phyloP scores from a whole-genome alignment of 2,113 vertebrate genomes.

The Chamaetylas fuelleborni region DNA sequence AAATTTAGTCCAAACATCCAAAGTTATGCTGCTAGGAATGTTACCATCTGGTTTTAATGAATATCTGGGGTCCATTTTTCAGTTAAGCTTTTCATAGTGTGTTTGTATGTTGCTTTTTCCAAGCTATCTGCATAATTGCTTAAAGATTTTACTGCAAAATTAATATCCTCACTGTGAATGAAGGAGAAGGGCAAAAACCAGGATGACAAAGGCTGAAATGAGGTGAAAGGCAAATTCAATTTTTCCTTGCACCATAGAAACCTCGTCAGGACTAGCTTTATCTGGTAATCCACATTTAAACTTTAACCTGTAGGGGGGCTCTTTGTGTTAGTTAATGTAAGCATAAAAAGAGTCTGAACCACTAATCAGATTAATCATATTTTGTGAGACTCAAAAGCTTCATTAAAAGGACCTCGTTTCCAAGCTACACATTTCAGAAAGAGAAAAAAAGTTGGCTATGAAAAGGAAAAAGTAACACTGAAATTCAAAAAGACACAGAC shows the following conservation, averaged over 20 bases:
- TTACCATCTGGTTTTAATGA: slow-evolving; percentile 97
- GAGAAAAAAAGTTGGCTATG: slow-evolving; percentile 56
- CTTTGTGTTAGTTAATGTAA: slow-evolving; percentile 98
- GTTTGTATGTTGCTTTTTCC: slow-evolving; percentile 87
- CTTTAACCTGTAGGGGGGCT: slow-evolving; percentile 98
- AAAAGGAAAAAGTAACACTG: slow-evolving; percentile 49
- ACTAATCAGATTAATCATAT: slow-evolving; percentile 99
- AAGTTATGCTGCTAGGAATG: slow-evolving; percentile 81
- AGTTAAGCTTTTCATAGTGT: slow-evolving; percentile 89
- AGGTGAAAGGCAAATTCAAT: slow-evolving; percentile 88
- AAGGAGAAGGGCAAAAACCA: slow-evolving; percentile 79
- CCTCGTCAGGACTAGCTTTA: slow-evolving; percentile 93
- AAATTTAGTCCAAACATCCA: slow-evolving; percentile 72
- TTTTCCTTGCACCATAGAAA: slow-evolving; percentile 88
- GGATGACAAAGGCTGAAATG: slow-evolving; percentile 86
- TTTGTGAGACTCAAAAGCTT: slow-evolving; percentile 89
- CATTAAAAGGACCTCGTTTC: slow-evolving; percentile 86
- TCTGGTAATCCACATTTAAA: slow-evolving; percentile 99
- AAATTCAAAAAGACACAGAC: slow-evolving; percentile 63
- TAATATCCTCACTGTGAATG: slow-evolving; percentile 88
- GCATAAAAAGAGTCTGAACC: slow-evolving; percentile 91
- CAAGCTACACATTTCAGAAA: slow-evolving; percentile 78
- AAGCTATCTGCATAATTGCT: slow-evolving; percentile 96
- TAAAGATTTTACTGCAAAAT: slow-evolving; percentile 94
- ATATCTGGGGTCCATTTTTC: slow-evolving; percentile 87